phyloP scores from a whole-genome alignment of 2,797 vertebrate genomes.

The Falco biarmicus region DNA sequence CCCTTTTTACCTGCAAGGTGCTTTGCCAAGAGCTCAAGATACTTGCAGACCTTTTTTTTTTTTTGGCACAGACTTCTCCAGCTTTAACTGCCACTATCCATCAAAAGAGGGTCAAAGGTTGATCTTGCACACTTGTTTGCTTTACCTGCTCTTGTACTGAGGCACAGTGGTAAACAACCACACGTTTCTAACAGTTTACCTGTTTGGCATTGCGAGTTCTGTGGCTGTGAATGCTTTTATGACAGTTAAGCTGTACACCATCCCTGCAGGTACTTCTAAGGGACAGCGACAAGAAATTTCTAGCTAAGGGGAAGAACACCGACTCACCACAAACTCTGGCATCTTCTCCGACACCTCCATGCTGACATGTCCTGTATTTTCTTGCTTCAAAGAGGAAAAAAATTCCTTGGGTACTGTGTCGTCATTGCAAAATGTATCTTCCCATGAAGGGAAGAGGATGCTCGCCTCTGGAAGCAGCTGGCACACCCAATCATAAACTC shows the following conservation, averaged over 20 bases:
- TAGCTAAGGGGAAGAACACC: background rate
- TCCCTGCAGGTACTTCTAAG: background rate
- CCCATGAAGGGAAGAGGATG: background rate
- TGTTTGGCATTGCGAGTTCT: accelerated
- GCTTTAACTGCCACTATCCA: background rate
- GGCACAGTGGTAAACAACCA: background rate
- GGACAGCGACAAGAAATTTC: background rate
- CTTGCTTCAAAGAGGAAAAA: background rate
- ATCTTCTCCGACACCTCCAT: background rate
- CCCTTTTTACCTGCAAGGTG: background rate
- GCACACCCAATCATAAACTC: background rate
- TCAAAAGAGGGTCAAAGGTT: background rate
- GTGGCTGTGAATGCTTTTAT: background rate
- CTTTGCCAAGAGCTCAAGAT: background rate
- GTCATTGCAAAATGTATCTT: background rate
- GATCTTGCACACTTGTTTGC: background rate
- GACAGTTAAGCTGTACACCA: background rate
- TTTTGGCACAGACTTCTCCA: background rate
- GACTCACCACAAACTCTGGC: background rate
- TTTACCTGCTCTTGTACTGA: background rate
- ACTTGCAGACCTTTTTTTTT: background rate
- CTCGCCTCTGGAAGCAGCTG: background rate
- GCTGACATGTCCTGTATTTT: background rate
- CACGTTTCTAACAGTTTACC: background rate
- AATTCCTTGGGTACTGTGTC: background rate